Percentiles rank a stretch among this genome's conserved stretches.
Conservation (phyloP, 2,113 vertebrate genomes). For the Erythrocebus patas region DNA sequence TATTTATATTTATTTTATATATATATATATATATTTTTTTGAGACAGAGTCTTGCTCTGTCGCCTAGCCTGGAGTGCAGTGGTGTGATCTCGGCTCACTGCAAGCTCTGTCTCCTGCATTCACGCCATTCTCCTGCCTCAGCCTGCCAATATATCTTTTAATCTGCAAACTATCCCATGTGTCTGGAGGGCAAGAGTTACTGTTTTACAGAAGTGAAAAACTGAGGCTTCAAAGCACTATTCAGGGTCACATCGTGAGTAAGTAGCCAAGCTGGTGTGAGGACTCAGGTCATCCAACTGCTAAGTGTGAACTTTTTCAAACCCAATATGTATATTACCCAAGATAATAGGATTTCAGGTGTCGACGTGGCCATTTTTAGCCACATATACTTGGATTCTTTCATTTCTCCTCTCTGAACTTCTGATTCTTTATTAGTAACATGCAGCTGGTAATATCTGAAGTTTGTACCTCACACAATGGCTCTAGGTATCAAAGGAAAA, state of each 20-base stretch:
- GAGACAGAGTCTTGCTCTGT: too few relatives aligned
- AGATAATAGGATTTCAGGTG: neutral
- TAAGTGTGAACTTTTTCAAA: neutral
- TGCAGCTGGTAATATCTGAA: neutral
- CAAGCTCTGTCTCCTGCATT: too few relatives aligned
- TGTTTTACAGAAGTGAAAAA: conserved; percentile 7
- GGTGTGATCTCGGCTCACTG: too few relatives aligned
- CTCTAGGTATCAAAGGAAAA: neutral
- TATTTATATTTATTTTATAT: too few relatives aligned
- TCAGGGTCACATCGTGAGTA: neutral
- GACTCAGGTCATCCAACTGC: neutral
- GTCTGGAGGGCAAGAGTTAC: neutral
- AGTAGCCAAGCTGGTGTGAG: neutral
- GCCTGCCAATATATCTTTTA: neutral
- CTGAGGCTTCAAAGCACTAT: neutral
- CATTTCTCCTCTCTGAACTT: neutral
- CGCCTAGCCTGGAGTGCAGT: too few relatives aligned
- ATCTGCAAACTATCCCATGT: conserved; percentile 27
- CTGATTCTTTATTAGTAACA: neutral
- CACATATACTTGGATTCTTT: neutral
- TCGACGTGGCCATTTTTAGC: neutral
- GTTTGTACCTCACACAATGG: neutral
- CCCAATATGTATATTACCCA: neutral
- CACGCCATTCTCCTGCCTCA: too few relatives aligned
- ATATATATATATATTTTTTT: too few relatives aligned